Percentiles rank a stretch among this genome's conserved stretches.
Evolutionary conservation across 2,797 vertebrate genomes (phyloP).

Genomic region (Pipistrellus kuhlii): DNA sequence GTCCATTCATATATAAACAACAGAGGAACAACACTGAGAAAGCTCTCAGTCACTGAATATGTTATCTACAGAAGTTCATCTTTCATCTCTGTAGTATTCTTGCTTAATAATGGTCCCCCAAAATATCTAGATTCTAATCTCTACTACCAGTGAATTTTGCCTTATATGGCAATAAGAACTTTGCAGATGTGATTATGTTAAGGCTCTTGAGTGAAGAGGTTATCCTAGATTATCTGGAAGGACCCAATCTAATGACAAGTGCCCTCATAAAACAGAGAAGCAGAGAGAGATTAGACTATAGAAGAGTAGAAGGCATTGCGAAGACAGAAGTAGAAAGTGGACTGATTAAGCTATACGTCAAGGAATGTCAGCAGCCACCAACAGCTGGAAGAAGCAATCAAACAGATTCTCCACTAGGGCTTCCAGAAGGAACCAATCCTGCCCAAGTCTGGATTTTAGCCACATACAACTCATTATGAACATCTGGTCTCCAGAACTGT

Average conservation of each 20-base stretch:
- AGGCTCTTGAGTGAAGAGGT: neutral
- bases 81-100: neutral
- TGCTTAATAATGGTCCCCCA: neutral
- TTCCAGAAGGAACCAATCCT: neutral
- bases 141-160: neutral
- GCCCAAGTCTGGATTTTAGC: neutral
- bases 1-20: neutral
- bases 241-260: neutral
- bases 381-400: neutral
- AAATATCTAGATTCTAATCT: neutral
- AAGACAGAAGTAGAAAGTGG: neutral
- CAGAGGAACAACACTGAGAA: neutral
- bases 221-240: neutral
- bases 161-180: neutral
- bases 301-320: neutral
- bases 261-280: neutral
- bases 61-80: neutral
- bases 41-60: neutral
- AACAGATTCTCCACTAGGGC: neutral
- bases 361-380: neutral
- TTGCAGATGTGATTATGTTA: slow-evolving; percentile 2
- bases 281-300: neutral
- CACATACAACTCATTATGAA: neutral
- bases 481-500: neutral
- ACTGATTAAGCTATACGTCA: neutral